Percentiles rank a stretch among this genome's conserved stretches.
phyloP scores from a whole-genome alignment of 30 jellyfish, hydroid and myxozoan species.

The Hydra vulgaris region DNA sequence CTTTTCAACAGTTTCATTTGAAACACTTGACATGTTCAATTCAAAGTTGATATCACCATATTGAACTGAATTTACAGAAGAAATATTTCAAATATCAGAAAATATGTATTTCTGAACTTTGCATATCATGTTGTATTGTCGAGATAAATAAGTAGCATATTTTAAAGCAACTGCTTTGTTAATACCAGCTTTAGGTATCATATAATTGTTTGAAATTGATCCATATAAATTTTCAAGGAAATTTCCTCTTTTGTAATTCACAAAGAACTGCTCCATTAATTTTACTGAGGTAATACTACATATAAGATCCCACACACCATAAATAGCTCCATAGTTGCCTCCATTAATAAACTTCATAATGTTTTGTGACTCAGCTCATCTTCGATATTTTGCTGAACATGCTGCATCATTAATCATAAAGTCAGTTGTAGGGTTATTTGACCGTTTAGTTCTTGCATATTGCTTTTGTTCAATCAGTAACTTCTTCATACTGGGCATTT shows the following conservation, averaged over 20 bases:
- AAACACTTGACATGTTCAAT: slow-evolving; percentile 1
- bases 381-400: slow-evolving; percentile 5
- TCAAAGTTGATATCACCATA: slow-evolving; percentile 9
- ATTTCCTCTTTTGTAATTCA: neutral
- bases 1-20: slow-evolving; percentile 6
- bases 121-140: slow-evolving; percentile 15
- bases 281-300: neutral
- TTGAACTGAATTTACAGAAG: neutral
- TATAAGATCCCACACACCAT: slow-evolving; percentile 21
- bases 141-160: neutral
- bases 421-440: neutral
- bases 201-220: neutral
- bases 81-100: neutral
- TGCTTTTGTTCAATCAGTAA: slow-evolving; percentile 16
- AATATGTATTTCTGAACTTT: slow-evolving; percentile 17
- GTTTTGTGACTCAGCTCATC: slow-evolving; percentile 8
- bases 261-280: slow-evolving; percentile 2
- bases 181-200: neutral
- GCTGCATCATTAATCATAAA: slow-evolving; percentile 20
- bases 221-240: slow-evolving; percentile 11
- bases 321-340: slow-evolving; percentile 4
- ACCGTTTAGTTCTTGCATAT: slow-evolving; percentile 10
- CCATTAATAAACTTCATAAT: slow-evolving; percentile 13
- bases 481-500: slow-evolving; percentile 4
- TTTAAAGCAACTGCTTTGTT: slow-evolving; percentile 4